Percentiles rank a stretch among this genome's conserved stretches.
Conservation (phyloP, 1,140 invertebrate genomes). For the Hyposmocoma kahamanoa region DNA sequence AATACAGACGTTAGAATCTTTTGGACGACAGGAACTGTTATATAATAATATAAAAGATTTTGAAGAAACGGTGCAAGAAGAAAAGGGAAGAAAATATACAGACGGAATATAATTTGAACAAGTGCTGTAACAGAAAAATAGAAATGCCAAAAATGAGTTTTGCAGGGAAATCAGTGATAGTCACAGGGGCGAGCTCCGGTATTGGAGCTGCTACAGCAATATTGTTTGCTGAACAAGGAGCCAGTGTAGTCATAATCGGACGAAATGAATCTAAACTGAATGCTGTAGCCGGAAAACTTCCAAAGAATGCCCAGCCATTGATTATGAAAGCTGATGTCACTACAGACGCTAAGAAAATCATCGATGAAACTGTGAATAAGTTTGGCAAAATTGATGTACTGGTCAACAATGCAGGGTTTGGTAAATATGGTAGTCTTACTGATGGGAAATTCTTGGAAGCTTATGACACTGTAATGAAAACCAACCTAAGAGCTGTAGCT, state of each 20-base stretch:
- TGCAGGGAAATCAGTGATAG: constrained; percentile 76
- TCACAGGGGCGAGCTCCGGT: constrained; percentile 88
- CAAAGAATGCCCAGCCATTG: constrained; percentile 54
- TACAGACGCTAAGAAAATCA: constrained; percentile 75
- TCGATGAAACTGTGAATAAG: constrained; percentile 74
- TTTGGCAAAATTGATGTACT: constrained; percentile 78
- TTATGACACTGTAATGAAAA: constrained; percentile 12
- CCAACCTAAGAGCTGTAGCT: constrained; percentile 80
- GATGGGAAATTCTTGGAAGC: constrained; percentile 27
- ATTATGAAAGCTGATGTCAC: constrained; percentile 77
- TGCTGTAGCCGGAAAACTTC: constrained; percentile 76
- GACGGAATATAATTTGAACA: too few relatives aligned
- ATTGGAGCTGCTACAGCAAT: constrained; percentile 86
- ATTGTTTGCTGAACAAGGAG: constrained; percentile 81
- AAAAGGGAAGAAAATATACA: too few relatives aligned
- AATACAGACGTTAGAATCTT: too few relatives aligned
- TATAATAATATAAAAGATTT: too few relatives aligned
- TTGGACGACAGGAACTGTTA: too few relatives aligned
- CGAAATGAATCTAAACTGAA: constrained; percentile 76
- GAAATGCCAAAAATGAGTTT: constrained; percentile 19
- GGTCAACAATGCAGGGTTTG: constrained; percentile 83
- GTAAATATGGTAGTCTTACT: constrained; percentile 77
- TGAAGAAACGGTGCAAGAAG: too few relatives aligned
- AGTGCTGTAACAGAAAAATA: too few relatives aligned
- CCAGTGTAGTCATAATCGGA: constrained; percentile 80